A percentile compares a stretch with the other conserved stretches of the same genome.
Evolutionary conservation across 2,113 vertebrate genomes (phyloP).

Genomic region (Festucalex cinctus): DNA sequence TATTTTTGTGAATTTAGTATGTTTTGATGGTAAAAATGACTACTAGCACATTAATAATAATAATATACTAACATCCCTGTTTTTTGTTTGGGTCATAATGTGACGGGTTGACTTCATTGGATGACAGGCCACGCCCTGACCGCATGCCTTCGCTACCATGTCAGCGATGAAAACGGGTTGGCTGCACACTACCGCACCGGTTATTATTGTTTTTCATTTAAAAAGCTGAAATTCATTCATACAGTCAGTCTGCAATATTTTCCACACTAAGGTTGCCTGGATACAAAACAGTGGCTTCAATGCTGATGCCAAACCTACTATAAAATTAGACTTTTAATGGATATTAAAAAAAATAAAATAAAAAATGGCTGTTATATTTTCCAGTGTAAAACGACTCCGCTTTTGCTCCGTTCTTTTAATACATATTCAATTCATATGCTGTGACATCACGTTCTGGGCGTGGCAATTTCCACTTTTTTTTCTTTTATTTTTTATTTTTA

Average conservation of each 20-base stretch:
- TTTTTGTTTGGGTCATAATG: background rate
- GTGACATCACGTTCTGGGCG: background rate
- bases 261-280: background rate
- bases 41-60: too few species aligned
- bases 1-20: too few species aligned
- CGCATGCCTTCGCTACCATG: constrained; percentile 27
- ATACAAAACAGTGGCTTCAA: background rate
- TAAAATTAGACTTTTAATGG: background rate
- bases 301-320: background rate
- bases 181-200: background rate
- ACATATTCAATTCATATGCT: too few species aligned
- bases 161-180: constrained; percentile 18
- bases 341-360: too few species aligned
- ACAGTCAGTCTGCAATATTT: background rate
- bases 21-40: too few species aligned
- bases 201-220: background rate
- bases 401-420: too few species aligned
- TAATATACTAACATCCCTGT: too few species aligned
- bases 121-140: background rate
- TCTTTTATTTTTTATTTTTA: too few species aligned
- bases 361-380: background rate
- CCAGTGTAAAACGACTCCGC: too few species aligned
- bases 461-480: background rate
- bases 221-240: background rate
- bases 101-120: background rate